A percentile compares a stretch with the other conserved stretches of the same genome.
phyloP scores from a whole-genome alignment of 1,140 invertebrate species.

The Mylabris phalerata region DNA sequence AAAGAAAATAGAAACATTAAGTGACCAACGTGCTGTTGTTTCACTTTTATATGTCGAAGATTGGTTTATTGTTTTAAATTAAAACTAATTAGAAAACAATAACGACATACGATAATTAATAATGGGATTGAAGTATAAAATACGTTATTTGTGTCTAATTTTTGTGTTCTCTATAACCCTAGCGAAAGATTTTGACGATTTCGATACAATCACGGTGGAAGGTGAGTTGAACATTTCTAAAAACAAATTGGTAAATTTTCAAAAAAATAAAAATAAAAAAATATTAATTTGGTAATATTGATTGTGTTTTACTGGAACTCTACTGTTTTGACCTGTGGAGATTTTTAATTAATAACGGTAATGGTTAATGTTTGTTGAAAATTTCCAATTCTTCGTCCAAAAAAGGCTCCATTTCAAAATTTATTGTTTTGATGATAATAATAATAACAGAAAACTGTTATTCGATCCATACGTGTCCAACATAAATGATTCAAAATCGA shows the following conservation, averaged over 20 bases:
- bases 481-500: constrained; percentile 3
- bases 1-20: constrained; percentile 31
- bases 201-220: constrained; percentile 24
- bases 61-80: constrained; percentile 3
- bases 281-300: background rate
- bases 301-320: too few relatives aligned
- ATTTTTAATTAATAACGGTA: too few relatives aligned
- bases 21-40: constrained; percentile 16
- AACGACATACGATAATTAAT: background rate
- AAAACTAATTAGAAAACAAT: background rate
- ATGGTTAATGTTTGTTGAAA: constrained; percentile 7
- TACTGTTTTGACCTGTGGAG: too few relatives aligned
- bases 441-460: background rate
- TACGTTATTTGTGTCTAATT: constrained; percentile 18
- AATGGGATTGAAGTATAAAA: constrained; percentile 22
- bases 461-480: background rate
- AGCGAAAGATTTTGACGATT: constrained; percentile 13
- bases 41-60: constrained; percentile 6
- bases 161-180: constrained; percentile 18
- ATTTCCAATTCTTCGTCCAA: background rate
- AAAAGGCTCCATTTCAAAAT: background rate
- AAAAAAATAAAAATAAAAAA: background rate
- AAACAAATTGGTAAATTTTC: too few relatives aligned
- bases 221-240: constrained; percentile 11
- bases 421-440: background rate